Conservation (phyloP, 2,797 vertebrate genomes). For the Propithecus deckenii region DNA sequence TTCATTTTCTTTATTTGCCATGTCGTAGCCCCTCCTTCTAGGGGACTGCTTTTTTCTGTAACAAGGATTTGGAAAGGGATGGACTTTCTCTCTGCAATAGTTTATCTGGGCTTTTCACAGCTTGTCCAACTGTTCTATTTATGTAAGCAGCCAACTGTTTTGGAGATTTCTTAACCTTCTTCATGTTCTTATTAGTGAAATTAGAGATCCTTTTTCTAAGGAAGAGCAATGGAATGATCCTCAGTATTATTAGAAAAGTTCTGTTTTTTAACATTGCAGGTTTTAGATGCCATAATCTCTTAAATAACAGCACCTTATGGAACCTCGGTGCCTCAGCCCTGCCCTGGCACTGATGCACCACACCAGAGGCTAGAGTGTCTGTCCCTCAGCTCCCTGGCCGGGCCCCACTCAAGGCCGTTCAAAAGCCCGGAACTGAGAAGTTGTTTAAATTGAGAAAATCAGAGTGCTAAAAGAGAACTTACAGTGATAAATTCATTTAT, state of each 20-base stretch:
- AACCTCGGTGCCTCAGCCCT: neutral
- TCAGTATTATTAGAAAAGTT: neutral
- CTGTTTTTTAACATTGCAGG: neutral
- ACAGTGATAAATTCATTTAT: neutral
- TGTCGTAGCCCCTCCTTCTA: neutral
- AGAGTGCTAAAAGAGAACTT: neutral
- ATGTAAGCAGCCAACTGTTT: neutral
- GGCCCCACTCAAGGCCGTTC: neutral
- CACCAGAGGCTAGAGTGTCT: neutral
- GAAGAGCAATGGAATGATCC: neutral
- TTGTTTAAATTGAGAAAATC: neutral
- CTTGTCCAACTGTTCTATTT: neutral
- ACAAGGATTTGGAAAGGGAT: neutral
- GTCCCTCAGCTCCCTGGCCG: neutral
- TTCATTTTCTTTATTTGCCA: neutral
- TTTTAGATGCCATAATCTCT: neutral
- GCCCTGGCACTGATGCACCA: neutral
- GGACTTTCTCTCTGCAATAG: neutral
- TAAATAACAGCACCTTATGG: neutral
- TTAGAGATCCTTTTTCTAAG: neutral
- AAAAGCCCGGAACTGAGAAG: neutral
- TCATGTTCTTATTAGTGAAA: neutral
- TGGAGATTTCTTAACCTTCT: neutral
- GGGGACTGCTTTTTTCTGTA: neutral
- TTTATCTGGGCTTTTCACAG: neutral